These are phyloP conservation scores for Cynaeus angustus DNA, from an alignment of 2,888 invertebrate species.

Conservation along the genomic window DNA sequence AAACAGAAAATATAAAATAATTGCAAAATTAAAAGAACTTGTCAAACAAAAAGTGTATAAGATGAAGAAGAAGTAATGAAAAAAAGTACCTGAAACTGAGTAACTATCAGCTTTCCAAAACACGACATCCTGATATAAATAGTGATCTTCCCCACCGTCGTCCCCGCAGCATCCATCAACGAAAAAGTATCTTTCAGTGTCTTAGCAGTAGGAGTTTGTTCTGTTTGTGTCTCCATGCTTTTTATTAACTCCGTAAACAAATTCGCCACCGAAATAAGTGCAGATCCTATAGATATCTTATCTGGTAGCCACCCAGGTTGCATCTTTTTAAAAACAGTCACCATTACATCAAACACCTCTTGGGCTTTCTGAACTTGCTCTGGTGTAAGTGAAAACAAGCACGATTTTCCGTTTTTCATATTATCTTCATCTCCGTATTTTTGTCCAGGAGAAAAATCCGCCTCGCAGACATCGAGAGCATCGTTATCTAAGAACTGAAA, in stretches of 20 bases:
- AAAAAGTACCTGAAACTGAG: conserved; percentile 74
- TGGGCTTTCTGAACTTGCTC: conserved; percentile 74
- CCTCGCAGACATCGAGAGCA: conserved; percentile 78
- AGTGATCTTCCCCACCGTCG: conserved; percentile 75
- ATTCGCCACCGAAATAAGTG: conserved; percentile 76
- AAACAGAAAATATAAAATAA: too few relatives aligned
- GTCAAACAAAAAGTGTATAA: too few relatives aligned
- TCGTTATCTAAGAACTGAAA: conserved; percentile 77
- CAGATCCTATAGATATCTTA: conserved; percentile 76
- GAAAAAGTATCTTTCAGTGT: conserved; percentile 78
- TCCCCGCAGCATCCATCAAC: conserved; percentile 73
- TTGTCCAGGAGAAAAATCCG: conserved; percentile 70
- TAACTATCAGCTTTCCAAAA: conserved; percentile 79
- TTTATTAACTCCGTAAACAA: conserved; percentile 76
- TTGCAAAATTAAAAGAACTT: too few relatives aligned
- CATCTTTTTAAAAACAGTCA: conserved; percentile 76
- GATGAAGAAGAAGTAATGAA: too few relatives aligned
- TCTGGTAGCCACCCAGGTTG: conserved; percentile 78
- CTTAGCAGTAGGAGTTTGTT: conserved; percentile 74
- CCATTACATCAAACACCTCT: conserved; percentile 74
- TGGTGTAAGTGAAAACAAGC: conserved; percentile 78
- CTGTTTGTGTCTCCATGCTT: conserved; percentile 67
- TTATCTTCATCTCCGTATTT: conserved; percentile 64
- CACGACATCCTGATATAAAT: conserved; percentile 79
- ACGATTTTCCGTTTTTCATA: conserved; percentile 80